Evolutionary conservation across 2,113 vertebrate genomes (phyloP).

Genomic region (Actenoides hombroni): DNA sequence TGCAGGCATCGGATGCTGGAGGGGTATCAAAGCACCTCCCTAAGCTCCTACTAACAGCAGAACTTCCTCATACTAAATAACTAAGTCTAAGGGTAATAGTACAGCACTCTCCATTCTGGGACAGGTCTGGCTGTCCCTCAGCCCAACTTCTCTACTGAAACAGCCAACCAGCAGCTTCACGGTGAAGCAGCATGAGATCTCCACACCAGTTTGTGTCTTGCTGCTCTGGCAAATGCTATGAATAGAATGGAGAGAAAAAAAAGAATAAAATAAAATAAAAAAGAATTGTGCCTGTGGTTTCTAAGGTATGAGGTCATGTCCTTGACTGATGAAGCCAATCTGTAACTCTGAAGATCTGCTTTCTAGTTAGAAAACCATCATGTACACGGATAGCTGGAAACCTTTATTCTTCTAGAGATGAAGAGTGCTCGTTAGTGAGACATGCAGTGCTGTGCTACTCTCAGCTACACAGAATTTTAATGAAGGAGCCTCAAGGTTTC

Average conservation of each 20-base stretch:
- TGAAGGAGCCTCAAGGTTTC: not conserved
- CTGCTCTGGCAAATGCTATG: not conserved
- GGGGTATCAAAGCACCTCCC: not conserved
- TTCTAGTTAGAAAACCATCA: not conserved
- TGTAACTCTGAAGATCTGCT: not conserved
- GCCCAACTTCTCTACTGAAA: not conserved
- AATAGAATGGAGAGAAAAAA: not conserved
- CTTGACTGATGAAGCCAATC: not conserved
- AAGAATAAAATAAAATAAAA: no score
- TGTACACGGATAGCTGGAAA: accelerated
- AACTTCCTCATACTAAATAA: not conserved
- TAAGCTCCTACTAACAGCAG: not conserved
- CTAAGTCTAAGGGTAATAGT: not conserved
- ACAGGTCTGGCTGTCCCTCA: not conserved
- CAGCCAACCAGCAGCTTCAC: not conserved
- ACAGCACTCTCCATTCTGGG: not conserved
- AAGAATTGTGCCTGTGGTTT: not conserved
- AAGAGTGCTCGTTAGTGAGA: not conserved
- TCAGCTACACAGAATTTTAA: not conserved
- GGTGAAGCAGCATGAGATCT: not conserved
- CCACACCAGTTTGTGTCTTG: not conserved
- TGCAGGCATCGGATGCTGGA: not conserved
- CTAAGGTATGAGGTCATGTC: not conserved
- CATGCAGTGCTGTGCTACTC: not conserved
- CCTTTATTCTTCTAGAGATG: not conserved